Evolutionary conservation across 2,888 invertebrate species (phyloP), one percentile per base, ranked within the genome.

Genomic region (Drosophila hamatofila): DNA sequence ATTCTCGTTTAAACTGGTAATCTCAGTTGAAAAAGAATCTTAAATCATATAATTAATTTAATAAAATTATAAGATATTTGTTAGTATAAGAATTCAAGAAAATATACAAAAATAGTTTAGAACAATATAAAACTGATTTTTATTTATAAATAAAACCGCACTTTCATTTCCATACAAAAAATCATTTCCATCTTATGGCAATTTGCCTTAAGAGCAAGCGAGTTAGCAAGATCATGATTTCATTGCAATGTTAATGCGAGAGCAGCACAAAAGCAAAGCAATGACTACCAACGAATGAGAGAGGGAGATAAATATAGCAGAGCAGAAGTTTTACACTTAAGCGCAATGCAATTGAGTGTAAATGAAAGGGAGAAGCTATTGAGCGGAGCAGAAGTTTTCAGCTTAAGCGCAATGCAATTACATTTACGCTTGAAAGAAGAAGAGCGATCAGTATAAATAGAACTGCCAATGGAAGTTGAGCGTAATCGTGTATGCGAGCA

Each of bases 341-440:
- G 18, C 18, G 18, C 12, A 33, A 18, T 16, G 33, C 21, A 8
- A 9, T 33, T 14, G 3, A n/a, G n/a, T n/a, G n/a, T n/a, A n/a
- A n/a, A n/a, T n/a, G n/a, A n/a, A n/a, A n/a, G n/a, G n/a, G n/a
- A n/a, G n/a, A n/a, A n/a, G n/a, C n/a, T n/a, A 16, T 16, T 7
- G 37, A 27, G 27, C 27, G 2, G 27, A 2, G 37, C 37, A 37
- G 16, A 37, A 16, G 1, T 8, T 16, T 37, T 16, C 7, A 16
- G 0, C 33, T 2, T 7, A 30, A 12, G 18, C 30, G 18, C 2
- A 21, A 18, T 21, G 30, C 18, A 6, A 33, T 18, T 30, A 12
- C 18, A 30, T 21, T 18, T 33, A 33, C 51, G 51, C 33, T 35
- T 51, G 48, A 48, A 16, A 48, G 48, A 33, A 51, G 8, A 6